Evolutionary conservation across 2,888 invertebrate species (phyloP), one percentile per base, ranked within the genome.

Genomic region (Pachliopta kotzebuea): DNA sequence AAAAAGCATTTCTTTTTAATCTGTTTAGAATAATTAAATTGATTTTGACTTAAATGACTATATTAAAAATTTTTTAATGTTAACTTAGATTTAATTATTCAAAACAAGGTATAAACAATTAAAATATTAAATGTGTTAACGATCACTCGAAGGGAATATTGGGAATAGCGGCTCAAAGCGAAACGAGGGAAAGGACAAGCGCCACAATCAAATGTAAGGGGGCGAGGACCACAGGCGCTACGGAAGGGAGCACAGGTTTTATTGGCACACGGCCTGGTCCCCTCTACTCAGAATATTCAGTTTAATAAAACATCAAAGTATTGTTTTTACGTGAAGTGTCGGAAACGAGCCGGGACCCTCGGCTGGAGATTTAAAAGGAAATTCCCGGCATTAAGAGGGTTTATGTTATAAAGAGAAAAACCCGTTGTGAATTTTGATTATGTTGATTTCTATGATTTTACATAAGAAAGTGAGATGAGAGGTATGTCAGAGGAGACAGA

Each of bases 291-390:
- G 66, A 60, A 60, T 65, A 65, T 68, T 65, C 52, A 62, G 63
- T 59, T 62, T 64, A 64, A 64, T 66, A 59, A 66, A 66, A 65
- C 64, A 66, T 65, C 68, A 66, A 66, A 64, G 60, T 56, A 59
- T 31, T 59, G 29, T 37, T 37, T 37, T 37, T 37, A 24, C 50
- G 42, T 26, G 45, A 60, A 60, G 55, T 60, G 42, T 56, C 56
- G 53, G 56, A 45, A 50, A 14, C 21, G 45, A 42, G 56, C 37
- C 59, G 31, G 20, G 26, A 45, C 21, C 37, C 20, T 58, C 56
- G 23, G 55, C 9, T n/a, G 24, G 26, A 7, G 21, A 42, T 57
- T 56, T 57, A 23, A 37, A 52, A 59, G 14, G 14, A 37, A 14
- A 37, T 37, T 37, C 37, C 37, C 4, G 14, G 4, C 37, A 2